Base-by-base conservation (phyloP, 2,113 vertebrate genomes). In the Alligator mississippiensis region DNA sequence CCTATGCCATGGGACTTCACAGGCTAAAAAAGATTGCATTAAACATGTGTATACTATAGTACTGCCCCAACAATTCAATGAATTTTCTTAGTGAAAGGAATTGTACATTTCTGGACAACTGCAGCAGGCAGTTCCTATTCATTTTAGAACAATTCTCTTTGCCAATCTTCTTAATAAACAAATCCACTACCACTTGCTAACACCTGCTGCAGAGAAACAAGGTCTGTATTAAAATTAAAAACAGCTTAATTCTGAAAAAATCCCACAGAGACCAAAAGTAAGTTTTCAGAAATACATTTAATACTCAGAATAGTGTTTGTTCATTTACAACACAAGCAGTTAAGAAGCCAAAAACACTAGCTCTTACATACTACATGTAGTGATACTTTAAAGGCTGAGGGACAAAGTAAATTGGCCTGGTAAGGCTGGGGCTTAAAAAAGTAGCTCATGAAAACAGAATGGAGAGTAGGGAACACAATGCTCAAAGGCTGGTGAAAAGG, bases 281-380 rank as follows among this genome's bases (percentile, higher is more conserved):
- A 14, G 30, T 25, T 93, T 92, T 95, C 58, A 85, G 38, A 94
- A 93, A 85, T 62, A 18, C 1, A 1, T 97, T 97, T 97, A 97
- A 94, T 96, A 80, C 61, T 17, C 74, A 9, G 62, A 84, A 34
- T 80, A 79, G 13, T 76, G 64, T n/a, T 75, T 77, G 25, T 87
- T 93, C 13, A 34, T 63, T 64, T 59, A 54, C 34, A 70, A 90
- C 80, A 75, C 54, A 88, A 54, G 11, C 15, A 84, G 16, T 6
- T 61, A 30, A 19, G 16, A 72, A 13, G 15, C 19, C 76, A 3
- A 11, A 30, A 59, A 78, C 28, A 30, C 28, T 63, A 79, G 78
- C 61, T 1, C 28, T 24, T 61, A 22, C 16, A 3, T 74, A 77
- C 55, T 55, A 24, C 55, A 28, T 11, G 78, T 85, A 28, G 66